Conservation (phyloP, 1,140 invertebrate species). For the Protaetia brevitarsis region DNA sequence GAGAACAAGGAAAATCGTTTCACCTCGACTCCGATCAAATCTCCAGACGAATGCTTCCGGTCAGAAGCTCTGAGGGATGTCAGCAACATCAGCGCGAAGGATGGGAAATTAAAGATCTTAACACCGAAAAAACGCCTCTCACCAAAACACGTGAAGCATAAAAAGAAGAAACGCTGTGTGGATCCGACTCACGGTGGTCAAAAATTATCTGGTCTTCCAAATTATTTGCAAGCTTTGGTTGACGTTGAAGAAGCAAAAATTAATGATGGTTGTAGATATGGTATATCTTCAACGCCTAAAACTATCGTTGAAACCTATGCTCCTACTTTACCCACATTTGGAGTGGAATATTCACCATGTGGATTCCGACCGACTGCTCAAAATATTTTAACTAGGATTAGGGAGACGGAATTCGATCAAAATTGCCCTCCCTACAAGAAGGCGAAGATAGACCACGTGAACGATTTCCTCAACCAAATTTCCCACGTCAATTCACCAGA, state of each 20-base stretch:
- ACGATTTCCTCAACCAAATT: constrained; percentile 56
- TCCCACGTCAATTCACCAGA: constrained; percentile 53
- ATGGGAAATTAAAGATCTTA: constrained; percentile 20
- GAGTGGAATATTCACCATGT: constrained; percentile 39
- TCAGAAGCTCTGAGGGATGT: constrained; percentile 43
- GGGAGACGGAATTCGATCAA: background rate
- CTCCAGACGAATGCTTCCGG: constrained; percentile 31
- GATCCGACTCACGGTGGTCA: constrained; percentile 28
- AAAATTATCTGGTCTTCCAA: constrained; percentile 13
- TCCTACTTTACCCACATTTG: constrained; percentile 41
- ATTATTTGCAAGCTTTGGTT: constrained; percentile 43
- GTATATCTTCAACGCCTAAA: constrained; percentile 4
- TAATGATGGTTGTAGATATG: constrained; percentile 31
- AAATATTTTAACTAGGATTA: constrained; percentile 7
- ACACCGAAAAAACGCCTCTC: constrained; percentile 16
- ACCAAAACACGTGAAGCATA: constrained; percentile 28
- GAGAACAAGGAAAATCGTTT: constrained; percentile 47
- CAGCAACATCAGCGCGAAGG: constrained; percentile 45
- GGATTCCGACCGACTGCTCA: constrained; percentile 28
- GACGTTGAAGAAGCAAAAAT: constrained; percentile 44
- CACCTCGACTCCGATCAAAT: constrained; percentile 46
- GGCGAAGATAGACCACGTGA: constrained; percentile 48
- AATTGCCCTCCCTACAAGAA: constrained; percentile 34
- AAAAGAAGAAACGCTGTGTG: constrained; percentile 42
- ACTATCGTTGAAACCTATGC: constrained; percentile 32